These are phyloP conservation scores for Ascidia mentula DNA, from an alignment of 23 tunicate species.

Conservation along the genomic window DNA sequence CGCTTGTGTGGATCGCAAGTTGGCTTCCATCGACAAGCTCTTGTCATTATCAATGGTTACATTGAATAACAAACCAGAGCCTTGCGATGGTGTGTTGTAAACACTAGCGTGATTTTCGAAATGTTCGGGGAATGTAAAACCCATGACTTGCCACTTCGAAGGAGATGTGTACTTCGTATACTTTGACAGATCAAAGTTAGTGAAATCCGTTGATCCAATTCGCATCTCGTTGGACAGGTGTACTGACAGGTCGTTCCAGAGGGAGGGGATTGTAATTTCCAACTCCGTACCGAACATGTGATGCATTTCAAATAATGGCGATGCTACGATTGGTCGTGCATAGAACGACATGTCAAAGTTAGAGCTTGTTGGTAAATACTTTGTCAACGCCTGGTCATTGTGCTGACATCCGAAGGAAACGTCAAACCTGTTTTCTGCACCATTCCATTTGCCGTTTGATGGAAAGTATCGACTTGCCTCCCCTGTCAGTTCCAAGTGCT, in stretches of 20 bases:
- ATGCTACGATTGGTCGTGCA: not conserved
- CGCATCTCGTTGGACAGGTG: not conserved
- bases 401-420: not conserved
- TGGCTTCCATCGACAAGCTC: not conserved
- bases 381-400: not conserved
- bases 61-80: not conserved
- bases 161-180: not conserved
- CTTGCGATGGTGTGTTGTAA: not conserved
- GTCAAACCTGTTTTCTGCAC: slow-evolving; percentile 14
- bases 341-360: not conserved
- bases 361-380: not conserved
- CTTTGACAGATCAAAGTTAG: not conserved
- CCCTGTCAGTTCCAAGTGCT: not conserved
- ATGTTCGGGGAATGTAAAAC: not conserved
- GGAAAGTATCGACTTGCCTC: not conserved
- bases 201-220: not conserved
- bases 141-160: too few species aligned
- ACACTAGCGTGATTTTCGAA: not conserved
- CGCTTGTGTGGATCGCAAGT: not conserved
- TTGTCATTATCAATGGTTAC: not conserved
- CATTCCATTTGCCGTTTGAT: not conserved
- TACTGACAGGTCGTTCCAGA: not conserved
- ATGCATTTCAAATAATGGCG: not conserved
- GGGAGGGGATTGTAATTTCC: not conserved
- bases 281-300: not conserved